These are phyloP conservation scores for Corvus cornix DNA, from an alignment of 2,113 vertebrate genomes.

Conservation along the genomic window DNA sequence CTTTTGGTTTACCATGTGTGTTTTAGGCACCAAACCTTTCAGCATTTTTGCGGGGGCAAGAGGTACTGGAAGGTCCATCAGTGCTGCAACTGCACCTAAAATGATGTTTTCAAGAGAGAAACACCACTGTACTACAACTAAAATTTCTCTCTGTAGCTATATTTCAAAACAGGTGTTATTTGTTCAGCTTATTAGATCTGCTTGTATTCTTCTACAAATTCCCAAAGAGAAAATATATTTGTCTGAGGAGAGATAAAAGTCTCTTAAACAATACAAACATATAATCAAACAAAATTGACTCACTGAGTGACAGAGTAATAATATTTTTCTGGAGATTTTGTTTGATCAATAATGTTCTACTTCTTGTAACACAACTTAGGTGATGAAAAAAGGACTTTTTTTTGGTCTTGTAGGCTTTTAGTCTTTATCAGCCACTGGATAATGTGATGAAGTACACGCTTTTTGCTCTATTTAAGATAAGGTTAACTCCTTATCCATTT, in stretches of 20 bases:
- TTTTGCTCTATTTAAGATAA: not conserved
- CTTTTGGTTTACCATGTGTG: not conserved
- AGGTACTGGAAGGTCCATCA: not conserved
- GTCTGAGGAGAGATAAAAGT: not conserved
- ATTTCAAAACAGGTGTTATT: not conserved
- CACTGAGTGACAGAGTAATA: not conserved
- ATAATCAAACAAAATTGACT: not conserved
- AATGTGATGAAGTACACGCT: not conserved
- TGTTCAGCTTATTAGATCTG: not conserved
- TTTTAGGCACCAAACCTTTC: not conserved
- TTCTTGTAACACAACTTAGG: not conserved
- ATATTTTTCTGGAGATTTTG: not conserved
- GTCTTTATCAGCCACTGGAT: not conserved
- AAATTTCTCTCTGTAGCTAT: not conserved
- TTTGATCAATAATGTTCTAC: not conserved
- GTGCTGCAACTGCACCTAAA: not conserved
- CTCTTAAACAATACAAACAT: not conserved
- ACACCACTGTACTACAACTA: not conserved
- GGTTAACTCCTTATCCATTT: not conserved
- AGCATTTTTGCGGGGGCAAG: not conserved
- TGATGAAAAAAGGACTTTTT: not conserved
- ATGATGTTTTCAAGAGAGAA: not conserved
- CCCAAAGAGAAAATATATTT: not conserved
- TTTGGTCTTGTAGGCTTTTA: not conserved
- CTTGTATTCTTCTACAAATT: not conserved